phyloP scores from a whole-genome alignment of 2,797 vertebrate species.

The Bovichtus diacanthus region DNA sequence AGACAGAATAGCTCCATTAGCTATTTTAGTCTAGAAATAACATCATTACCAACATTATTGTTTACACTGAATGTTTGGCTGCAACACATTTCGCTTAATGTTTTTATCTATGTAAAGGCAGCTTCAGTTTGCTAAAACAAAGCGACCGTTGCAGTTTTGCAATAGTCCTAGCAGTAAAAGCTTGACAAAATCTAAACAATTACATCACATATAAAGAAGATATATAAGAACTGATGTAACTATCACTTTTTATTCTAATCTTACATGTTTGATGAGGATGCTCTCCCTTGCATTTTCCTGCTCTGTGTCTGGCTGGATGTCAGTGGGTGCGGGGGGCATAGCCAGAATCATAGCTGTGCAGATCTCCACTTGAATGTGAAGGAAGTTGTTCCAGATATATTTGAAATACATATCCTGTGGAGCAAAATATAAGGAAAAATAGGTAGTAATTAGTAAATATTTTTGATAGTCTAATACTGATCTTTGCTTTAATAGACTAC shows the following conservation, averaged over 20 bases:
- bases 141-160: no score
- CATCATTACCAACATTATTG: not conserved
- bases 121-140: slow-evolving; percentile 1
- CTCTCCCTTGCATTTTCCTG: slow-evolving; percentile 88
- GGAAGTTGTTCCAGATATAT: slow-evolving; percentile 99
- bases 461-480: not conserved
- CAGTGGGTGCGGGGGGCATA: slow-evolving; percentile 88
- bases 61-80: not conserved
- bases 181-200: not conserved
- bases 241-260: slow-evolving; percentile 46
- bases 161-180: not conserved
- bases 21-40: not conserved
- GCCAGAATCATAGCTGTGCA: slow-evolving; percentile 97
- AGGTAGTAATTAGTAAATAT: not conserved
- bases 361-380: slow-evolving; percentile 99
- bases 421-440: not conserved
- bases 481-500: not conserved
- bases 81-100: not conserved
- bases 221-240: not conserved
- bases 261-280: slow-evolving; percentile 95
- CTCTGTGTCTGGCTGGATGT: slow-evolving; percentile 87
- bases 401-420: slow-evolving; percentile 98
- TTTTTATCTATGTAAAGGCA: not conserved
- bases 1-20: no score
- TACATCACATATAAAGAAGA: not conserved